Conservation (phyloP, 2,888 invertebrate species). For the Falcaria lacertinaria region DNA sequence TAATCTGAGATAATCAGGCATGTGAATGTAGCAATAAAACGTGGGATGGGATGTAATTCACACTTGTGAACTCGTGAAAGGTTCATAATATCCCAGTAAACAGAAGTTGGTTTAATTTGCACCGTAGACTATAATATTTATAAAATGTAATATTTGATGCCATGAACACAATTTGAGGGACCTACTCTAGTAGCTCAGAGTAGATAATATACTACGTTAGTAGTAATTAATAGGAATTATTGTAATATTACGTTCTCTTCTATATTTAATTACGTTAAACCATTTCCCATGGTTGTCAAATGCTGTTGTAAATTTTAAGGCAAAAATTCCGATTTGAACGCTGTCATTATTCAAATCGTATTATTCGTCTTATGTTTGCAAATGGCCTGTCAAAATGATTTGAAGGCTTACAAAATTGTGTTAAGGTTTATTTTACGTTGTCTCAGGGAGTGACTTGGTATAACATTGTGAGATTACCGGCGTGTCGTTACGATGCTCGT, state of each 20-base stretch:
- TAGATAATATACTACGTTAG: too few relatives aligned
- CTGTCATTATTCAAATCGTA: slow-evolving; percentile 37
- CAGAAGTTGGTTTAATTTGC: too few relatives aligned
- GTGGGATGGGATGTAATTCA: too few relatives aligned
- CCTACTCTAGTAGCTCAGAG: too few relatives aligned
- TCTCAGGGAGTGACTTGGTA: slow-evolving; percentile 22
- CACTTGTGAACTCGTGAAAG: too few relatives aligned
- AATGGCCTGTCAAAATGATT: slow-evolving; percentile 14
- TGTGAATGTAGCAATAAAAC: too few relatives aligned
- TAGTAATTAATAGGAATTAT: too few relatives aligned
- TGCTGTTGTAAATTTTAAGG: slow-evolving; percentile 10
- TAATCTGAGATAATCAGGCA: not conserved
- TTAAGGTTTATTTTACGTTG: slow-evolving; percentile 38
- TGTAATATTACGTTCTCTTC: not conserved
- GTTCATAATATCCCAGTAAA: too few relatives aligned
- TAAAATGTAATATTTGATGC: too few relatives aligned
- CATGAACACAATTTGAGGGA: too few relatives aligned
- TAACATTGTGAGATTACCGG: slow-evolving; percentile 68
- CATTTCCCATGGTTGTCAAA: not conserved
- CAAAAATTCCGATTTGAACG: slow-evolving; percentile 25
- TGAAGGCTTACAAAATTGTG: slow-evolving; percentile 13
- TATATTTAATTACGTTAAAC: not conserved
- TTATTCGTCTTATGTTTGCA: slow-evolving; percentile 35
- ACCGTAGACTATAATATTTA: too few relatives aligned
- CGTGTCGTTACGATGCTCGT: slow-evolving; percentile 75